phyloP scores from a whole-genome alignment of 2,888 invertebrate species.

The Euclidia mi region DNA sequence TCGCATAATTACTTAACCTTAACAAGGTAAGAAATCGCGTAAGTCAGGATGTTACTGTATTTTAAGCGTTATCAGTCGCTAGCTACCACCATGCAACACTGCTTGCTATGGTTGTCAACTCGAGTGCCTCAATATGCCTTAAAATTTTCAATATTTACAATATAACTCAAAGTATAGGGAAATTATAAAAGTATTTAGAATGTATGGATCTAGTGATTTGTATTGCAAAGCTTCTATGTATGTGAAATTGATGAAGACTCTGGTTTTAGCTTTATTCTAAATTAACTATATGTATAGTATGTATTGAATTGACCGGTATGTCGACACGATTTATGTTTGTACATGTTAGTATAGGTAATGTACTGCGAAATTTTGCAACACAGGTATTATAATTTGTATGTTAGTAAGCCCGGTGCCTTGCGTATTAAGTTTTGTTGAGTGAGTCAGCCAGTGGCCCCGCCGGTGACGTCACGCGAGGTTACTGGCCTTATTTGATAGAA shows the following conservation, averaged over 20 bases:
- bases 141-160: constrained; percentile 61
- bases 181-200: constrained; percentile 58
- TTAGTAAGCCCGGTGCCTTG: constrained; percentile 46
- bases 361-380: constrained; percentile 35
- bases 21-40: constrained; percentile 26
- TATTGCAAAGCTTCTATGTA: constrained; percentile 41
- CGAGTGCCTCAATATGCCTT: constrained; percentile 85
- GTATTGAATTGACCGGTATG: constrained; percentile 42
- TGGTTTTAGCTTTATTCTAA: constrained; percentile 83
- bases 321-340: constrained; percentile 40
- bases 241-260: constrained; percentile 59
- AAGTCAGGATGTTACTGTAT: constrained; percentile 45
- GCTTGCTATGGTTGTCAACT: constrained; percentile 69
- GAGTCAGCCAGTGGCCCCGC: constrained; percentile 57
- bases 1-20: constrained; percentile 32
- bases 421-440: constrained; percentile 43
- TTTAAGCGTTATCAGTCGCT: constrained; percentile 40
- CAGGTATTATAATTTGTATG: constrained; percentile 36
- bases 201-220: constrained; percentile 53
- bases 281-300: constrained; percentile 66
- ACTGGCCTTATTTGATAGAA: constrained; percentile 64
- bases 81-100: constrained; percentile 41
- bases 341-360: constrained; percentile 18
- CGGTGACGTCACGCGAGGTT: constrained; percentile 54
- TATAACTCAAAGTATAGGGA: constrained; percentile 32